Conservation (phyloP, 2,113 vertebrate species). For the Progne subis region DNA sequence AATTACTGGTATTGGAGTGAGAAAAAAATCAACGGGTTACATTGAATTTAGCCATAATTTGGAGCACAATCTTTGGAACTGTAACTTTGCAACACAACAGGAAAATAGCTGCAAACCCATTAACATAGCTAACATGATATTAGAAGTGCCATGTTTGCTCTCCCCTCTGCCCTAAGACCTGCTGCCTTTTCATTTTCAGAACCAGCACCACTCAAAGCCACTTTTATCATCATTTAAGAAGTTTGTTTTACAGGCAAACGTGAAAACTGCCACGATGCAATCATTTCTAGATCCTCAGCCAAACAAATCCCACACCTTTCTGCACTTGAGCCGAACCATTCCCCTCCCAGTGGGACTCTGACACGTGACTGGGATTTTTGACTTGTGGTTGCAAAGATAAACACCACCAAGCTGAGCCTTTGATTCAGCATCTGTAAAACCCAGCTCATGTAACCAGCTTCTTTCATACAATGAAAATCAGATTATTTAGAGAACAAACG, state of each 20-base stretch:
- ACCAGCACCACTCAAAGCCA: not conserved
- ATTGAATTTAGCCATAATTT: not conserved
- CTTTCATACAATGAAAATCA: not conserved
- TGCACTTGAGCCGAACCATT: not conserved
- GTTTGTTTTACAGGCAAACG: not conserved
- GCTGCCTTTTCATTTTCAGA: not conserved
- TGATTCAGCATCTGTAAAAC: not conserved
- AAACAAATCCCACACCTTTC: not conserved
- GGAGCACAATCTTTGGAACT: not conserved
- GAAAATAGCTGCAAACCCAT: not conserved
- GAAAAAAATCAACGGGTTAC: not conserved
- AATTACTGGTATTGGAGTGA: not conserved
- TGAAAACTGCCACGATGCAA: not conserved
- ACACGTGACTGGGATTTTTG: not conserved
- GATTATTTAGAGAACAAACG: not conserved
- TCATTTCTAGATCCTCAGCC: not conserved
- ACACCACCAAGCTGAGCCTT: not conserved
- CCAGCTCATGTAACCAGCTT: not conserved
- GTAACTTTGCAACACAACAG: not conserved
- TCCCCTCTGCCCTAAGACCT: not conserved
- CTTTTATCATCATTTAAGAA: not conserved
- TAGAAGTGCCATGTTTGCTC: not conserved
- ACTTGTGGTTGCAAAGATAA: not conserved
- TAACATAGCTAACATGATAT: not conserved
- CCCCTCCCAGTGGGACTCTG: not conserved